Evolutionary conservation across 2,888 invertebrate genomes (phyloP), one percentile per base, ranked within the genome.

Genomic region (Crioceris asparagi): DNA sequence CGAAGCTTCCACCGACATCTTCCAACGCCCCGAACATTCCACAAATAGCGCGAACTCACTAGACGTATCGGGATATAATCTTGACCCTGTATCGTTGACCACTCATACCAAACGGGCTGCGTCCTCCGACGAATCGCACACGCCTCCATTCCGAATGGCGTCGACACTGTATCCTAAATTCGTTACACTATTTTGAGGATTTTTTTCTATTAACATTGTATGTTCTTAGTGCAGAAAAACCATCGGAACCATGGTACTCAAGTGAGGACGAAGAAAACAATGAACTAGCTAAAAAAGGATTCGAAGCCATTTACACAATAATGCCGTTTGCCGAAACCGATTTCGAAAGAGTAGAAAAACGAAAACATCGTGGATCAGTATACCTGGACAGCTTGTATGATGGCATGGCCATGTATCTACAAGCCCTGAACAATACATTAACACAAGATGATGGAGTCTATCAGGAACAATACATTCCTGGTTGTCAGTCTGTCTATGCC

Each of bases 321-420:
- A 86, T 90, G 4, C 84, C 92, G 3, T 76, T 83, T 11, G 79
- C 48, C 26, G 61, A 85, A 5, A 84, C 86, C 0, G 77, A 83
- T 54, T 57, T 54, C 29, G 80, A 83, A 49, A 69, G 75, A 25
- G 83, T 86, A 54, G 86, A 87, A 61, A 67, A 75, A 32, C 75
- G 79, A 40, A 87, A 88, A 55, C 72, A 80, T 61, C 82, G 42
- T 23, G 61, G 60, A 19, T 49, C 53, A 15, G 60, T 57, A 23
- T 61, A 57, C 45, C 44, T 63, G 29, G 59, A 62, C 37, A 92
- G 94, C 2, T 91, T 97, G 65, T 93, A 94, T 65, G 96, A 98
- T 56, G 94, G 94, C 0, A 90, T 97, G 8, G 71, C 96, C 0
- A 75, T 98, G 23, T 97, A 94, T 63, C 87, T 92, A 0, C 72